These are phyloP conservation scores for Scaptomyza cyrtandrae DNA, from an alignment of 2,888 invertebrate genomes.

Conservation along the genomic window DNA sequence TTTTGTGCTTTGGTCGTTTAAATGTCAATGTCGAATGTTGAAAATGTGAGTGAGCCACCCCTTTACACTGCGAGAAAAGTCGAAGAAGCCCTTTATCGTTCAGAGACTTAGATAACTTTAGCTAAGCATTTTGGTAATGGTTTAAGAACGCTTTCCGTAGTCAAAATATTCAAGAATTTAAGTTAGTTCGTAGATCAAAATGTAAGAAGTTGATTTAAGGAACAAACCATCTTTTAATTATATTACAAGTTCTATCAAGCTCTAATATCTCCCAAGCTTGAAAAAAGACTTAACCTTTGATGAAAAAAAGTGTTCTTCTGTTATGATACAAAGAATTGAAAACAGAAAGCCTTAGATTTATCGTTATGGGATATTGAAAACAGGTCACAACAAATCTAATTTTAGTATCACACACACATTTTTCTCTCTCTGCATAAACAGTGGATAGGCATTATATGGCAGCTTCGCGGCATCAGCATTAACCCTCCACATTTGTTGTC, in stretches of 20 bases:
- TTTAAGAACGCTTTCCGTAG: too few species aligned
- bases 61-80: neutral
- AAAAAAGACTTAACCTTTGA: neutral
- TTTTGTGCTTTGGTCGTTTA: constrained; percentile 38
- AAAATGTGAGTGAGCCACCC: constrained; percentile 51
- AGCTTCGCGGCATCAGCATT: constrained; percentile 25
- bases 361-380: neutral
- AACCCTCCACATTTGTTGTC: constrained; percentile 53
- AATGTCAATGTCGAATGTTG: constrained; percentile 67
- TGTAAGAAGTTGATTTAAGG: too few species aligned
- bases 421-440: constrained; percentile 33
- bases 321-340: too few species aligned
- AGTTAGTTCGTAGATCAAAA: too few species aligned
- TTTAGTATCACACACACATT: neutral
- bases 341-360: neutral
- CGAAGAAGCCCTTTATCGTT: too few species aligned
- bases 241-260: too few species aligned
- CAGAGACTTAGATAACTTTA: neutral
- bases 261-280: neutral
- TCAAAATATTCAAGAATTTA: too few species aligned
- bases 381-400: neutral
- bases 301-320: neutral
- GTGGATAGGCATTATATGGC: constrained; percentile 56
- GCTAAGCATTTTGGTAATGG: neutral
- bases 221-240: too few species aligned